Conservation (phyloP, 2,113 vertebrate genomes). For the Oostethus manadensis region DNA sequence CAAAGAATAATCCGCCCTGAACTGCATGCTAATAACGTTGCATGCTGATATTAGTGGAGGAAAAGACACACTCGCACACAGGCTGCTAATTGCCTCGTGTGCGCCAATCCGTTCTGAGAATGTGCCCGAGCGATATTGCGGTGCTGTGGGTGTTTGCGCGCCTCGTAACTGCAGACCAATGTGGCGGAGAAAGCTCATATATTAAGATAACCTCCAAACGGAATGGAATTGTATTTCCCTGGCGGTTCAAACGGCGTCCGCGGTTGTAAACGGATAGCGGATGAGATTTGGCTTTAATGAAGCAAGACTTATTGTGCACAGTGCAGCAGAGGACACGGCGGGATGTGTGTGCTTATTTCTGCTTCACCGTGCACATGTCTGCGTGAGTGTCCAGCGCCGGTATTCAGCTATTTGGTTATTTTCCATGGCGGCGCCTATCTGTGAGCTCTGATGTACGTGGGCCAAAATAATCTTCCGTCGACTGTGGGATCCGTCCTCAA, state of each 20-base stretch:
- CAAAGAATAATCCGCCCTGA: slow-evolving; percentile 37
- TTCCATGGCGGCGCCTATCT: slow-evolving; percentile 8
- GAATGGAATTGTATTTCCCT: slow-evolving; percentile 74
- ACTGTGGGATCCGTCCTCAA: slow-evolving; percentile 39
- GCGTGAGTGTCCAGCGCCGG: not conserved
- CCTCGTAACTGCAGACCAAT: slow-evolving; percentile 68
- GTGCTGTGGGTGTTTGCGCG: slow-evolving; percentile 64
- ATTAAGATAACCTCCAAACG: slow-evolving; percentile 71
- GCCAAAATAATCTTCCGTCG: slow-evolving; percentile 49
- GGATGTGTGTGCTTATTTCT: slow-evolving; percentile 9
- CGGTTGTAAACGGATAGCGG: slow-evolving; percentile 70
- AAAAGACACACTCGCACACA: slow-evolving; percentile 19
- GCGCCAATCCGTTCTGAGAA: slow-evolving; percentile 52
- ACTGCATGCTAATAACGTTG: slow-evolving; percentile 45
- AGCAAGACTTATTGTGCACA: slow-evolving; percentile 71
- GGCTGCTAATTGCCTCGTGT: slow-evolving; percentile 71
- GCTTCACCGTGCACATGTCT: slow-evolving; percentile 5
- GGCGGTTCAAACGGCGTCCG: slow-evolving; percentile 69
- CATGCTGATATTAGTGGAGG: slow-evolving; percentile 47
- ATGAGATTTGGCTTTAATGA: slow-evolving; percentile 76
- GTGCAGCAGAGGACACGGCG: slow-evolving; percentile 44
- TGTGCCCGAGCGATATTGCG: slow-evolving; percentile 61
- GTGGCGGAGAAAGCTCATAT: slow-evolving; percentile 69
- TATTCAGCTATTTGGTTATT: not conserved
- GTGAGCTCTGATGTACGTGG: slow-evolving; percentile 51